phyloP scores from a whole-genome alignment of 2,113 vertebrate genomes.

The Numenius arquata region DNA sequence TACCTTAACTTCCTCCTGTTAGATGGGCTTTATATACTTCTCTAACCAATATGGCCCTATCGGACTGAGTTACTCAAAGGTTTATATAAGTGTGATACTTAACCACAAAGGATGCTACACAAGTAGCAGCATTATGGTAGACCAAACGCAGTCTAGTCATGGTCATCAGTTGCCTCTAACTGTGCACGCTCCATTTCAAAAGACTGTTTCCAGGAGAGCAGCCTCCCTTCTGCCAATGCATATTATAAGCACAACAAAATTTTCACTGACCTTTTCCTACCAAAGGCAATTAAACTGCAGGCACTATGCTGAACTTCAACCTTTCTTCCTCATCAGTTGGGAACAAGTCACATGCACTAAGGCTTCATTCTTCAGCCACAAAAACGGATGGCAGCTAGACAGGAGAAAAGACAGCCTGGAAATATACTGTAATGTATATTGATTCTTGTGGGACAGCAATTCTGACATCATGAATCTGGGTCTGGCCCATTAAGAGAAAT shows the following conservation, averaged over 20 bases:
- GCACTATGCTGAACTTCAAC: not conserved
- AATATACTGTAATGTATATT: not conserved
- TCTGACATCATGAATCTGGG: not conserved
- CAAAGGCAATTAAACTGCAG: not conserved
- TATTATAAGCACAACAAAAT: not conserved
- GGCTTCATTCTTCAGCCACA: not conserved
- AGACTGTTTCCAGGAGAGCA: not conserved
- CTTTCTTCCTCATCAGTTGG: not conserved
- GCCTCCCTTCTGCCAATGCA: not conserved
- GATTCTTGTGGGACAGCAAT: not conserved
- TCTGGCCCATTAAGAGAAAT: not conserved
- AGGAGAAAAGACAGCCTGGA: not conserved
- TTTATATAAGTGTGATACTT: accelerated
- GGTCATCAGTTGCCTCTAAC: not conserved
- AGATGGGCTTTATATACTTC: accelerated
- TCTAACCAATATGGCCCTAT: accelerated
- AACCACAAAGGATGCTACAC: not conserved
- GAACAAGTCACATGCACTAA: not conserved
- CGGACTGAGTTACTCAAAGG: accelerated
- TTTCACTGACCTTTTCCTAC: conserved; percentile 8
- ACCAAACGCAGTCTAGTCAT: not conserved
- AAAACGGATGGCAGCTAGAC: not conserved
- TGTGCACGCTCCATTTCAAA: not conserved
- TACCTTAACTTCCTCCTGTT: not conserved
- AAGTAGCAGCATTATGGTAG: not conserved